Evolutionary conservation across 2,888 invertebrate genomes (phyloP), one percentile per base, ranked within the genome.

Genomic region (Trisateles emortualis): DNA sequence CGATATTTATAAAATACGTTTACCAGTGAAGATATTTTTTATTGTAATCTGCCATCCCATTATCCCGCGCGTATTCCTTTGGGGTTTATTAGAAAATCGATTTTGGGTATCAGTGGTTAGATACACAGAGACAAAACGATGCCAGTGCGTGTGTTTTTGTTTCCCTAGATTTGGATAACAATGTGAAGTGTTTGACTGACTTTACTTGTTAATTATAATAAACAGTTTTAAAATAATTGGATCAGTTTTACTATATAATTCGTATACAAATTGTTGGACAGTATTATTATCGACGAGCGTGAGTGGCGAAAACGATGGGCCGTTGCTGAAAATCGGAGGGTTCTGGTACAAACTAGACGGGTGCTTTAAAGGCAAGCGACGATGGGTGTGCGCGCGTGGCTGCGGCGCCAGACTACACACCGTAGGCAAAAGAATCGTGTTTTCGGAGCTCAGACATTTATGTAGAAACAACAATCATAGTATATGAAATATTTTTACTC

Each of bases 401-500:
- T 93, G 93, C 68, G 83, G 84, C 0, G 93, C 92, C 1, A 72
- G 92, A 14, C 78, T 93, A 1, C 92, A 93, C 64, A 93, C 93
- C 0, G 56, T 74, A 3, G 90, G 90, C 16, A 92, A 90, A 61
- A 70, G 64, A 2, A 68, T 93, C 16, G 90, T 93, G n/a, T 90
- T 87, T 73, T 79, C 86, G 0, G 89, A 90, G 17, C 61, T 85
- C 1, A 68, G 88, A 48, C 92, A 91, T 60, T 76, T 74, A 16
- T 92, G 92, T 64, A 80, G 59, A 49, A 71, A 55, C n/a, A 54
- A 46, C 19, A 74, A 84, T 43, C 74, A 81, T 33, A 88, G 88
- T 13, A 76, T 90, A 53, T 90, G 79, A 79, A 58, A 26, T 19
- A 26, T 39, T 24, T 9, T 19, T 22, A 22, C 22, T 22, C 22